A percentile compares a stretch with the other conserved stretches of the same genome.
Evolutionary conservation across 2,113 vertebrate species (phyloP).

Genomic region (Sus scrofa): DNA sequence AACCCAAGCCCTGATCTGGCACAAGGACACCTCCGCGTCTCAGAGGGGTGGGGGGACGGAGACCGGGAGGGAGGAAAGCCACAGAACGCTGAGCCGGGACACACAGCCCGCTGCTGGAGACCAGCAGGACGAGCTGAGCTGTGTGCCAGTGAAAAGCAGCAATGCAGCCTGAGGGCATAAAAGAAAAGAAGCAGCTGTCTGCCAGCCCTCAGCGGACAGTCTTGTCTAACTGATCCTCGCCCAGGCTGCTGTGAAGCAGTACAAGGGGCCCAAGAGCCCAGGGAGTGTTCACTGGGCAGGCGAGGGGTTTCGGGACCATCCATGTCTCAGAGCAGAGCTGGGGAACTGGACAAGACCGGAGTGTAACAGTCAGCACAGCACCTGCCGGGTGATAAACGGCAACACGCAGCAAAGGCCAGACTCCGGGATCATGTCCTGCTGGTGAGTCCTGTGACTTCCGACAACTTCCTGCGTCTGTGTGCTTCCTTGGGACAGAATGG

Average conservation of each 20-base stretch:
- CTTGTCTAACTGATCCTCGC: too few species aligned
- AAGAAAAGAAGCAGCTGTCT: not conserved
- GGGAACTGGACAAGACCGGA: not conserved
- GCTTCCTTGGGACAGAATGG: not conserved
- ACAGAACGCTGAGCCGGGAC: accelerated
- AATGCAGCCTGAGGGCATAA: accelerated
- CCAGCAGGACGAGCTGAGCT: too few species aligned
- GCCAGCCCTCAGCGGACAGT: not conserved
- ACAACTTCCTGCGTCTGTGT: not conserved
- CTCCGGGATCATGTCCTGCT: not conserved
- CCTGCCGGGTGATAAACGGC: not conserved
- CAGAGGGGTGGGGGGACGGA: accelerated
- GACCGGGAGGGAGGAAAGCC: not conserved
- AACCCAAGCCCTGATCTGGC: not conserved
- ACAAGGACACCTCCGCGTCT: not conserved
- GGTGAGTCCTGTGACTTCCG: accelerated
- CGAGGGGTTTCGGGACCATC: not conserved
- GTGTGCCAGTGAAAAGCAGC: not conserved
- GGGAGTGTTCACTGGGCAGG: not conserved
- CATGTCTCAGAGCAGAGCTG: accelerated
- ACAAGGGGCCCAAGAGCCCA: not conserved
- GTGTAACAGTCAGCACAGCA: accelerated
- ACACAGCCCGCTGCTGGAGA: too few species aligned
- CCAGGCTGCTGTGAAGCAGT: too few species aligned
- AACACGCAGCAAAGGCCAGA: accelerated